These are phyloP conservation scores for Porites rus DNA, from an alignment of 92 coral and sea anemone species.

Conservation along the genomic window DNA sequence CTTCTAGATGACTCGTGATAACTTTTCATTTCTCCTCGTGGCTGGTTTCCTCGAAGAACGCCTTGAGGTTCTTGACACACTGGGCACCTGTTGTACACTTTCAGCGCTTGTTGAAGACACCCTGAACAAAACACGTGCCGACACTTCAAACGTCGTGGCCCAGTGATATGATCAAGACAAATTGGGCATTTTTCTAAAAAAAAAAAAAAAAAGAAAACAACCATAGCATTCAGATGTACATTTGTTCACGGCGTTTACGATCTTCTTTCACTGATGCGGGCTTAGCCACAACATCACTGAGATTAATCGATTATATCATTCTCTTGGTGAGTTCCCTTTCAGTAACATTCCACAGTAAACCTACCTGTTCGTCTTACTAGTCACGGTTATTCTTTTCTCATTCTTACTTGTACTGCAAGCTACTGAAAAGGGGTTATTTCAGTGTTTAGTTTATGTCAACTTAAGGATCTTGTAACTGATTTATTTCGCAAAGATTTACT, in stretches of 20 bases:
- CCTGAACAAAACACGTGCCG: slow-evolving; percentile 74
- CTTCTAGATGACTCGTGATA: not conserved
- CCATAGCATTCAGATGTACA: not conserved
- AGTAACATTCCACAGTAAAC: too few relatives aligned
- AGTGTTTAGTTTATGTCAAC: too few relatives aligned
- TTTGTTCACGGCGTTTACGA: not conserved
- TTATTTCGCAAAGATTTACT: too few relatives aligned
- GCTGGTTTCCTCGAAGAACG: slow-evolving; percentile 75
- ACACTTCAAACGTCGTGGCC: slow-evolving; percentile 66
- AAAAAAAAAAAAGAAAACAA: not conserved
- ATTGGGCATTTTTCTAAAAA: slow-evolving; percentile 46
- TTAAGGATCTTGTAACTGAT: too few relatives aligned
- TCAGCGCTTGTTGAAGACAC: slow-evolving; percentile 65
- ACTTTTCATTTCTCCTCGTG: slow-evolving; percentile 49
- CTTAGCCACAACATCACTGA: too few relatives aligned
- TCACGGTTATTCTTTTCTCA: too few relatives aligned
- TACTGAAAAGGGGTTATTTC: too few relatives aligned
- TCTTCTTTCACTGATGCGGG: too few relatives aligned
- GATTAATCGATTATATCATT: too few relatives aligned
- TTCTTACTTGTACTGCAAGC: too few relatives aligned
- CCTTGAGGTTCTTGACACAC: slow-evolving; percentile 64
- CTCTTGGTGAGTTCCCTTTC: too few relatives aligned
- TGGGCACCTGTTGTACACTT: slow-evolving; percentile 58
- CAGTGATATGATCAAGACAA: slow-evolving; percentile 58
- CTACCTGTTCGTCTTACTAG: too few relatives aligned